Percentiles rank a stretch among this genome's conserved stretches.
Evolutionary conservation across 2,888 invertebrate species (phyloP).

Genomic region (Coleophora flavipennella): DNA sequence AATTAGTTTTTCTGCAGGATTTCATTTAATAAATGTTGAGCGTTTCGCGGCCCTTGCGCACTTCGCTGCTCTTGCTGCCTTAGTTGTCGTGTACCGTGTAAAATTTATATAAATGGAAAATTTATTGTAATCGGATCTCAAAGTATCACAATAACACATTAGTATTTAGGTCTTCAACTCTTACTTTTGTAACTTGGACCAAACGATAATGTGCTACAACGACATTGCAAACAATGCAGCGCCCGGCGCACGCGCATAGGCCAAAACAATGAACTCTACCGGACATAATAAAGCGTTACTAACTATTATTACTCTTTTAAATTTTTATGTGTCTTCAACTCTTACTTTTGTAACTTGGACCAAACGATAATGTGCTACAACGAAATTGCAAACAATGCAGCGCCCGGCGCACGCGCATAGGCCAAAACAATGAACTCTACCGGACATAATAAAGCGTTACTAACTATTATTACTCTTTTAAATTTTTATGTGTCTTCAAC

Average conservation of each 20-base stretch:
- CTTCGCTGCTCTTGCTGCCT: too few relatives aligned
- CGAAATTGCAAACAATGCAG: slow-evolving; percentile 12
- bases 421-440: slow-evolving; percentile 10
- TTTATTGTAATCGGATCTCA: too few relatives aligned
- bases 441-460: slow-evolving; percentile 5
- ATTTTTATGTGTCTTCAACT: too few relatives aligned
- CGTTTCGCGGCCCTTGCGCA: too few relatives aligned
- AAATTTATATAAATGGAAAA: too few relatives aligned
- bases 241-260: slow-evolving; percentile 13
- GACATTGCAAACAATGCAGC: slow-evolving; percentile 12
- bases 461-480: slow-evolving; percentile 4
- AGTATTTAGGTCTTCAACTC: too few relatives aligned
- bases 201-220: neutral
- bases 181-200: neutral
- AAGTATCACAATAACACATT: too few relatives aligned
- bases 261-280: slow-evolving; percentile 9
- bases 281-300: slow-evolving; percentile 5
- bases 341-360: neutral
- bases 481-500: too few relatives aligned
- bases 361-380: neutral
- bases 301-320: slow-evolving; percentile 3
- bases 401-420: slow-evolving; percentile 12
- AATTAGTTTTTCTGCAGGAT: too few relatives aligned
- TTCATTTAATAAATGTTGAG: too few relatives aligned
- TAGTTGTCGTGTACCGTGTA: too few relatives aligned